Evolutionary conservation across 2,888 invertebrate genomes (phyloP), one percentile per base, ranked within the genome.

Genomic region (Metopia argyrocephala): DNA sequence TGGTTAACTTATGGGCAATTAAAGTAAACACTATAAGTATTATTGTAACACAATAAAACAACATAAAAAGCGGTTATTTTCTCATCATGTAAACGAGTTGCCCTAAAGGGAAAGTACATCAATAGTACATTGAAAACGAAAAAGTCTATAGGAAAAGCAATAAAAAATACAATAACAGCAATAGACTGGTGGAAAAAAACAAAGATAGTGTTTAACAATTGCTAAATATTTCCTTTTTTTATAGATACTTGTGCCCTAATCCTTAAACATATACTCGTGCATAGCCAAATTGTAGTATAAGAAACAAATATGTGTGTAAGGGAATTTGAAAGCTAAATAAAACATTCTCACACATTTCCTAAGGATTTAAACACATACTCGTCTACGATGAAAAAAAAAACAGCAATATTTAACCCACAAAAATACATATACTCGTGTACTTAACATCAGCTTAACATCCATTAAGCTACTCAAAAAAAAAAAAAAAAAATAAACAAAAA

Each of bases 381-480:
- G 23, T 21, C 6, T 21, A 5, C 38, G 12, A n/a, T n/a, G n/a
- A n/a, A n/a, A n/a, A n/a, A 38, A 38, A 38, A 12, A 38, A 38
- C 31, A 12, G 9, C 7, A 9, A 31, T 54, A 76, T 71, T 78
- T 82, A 82, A 84, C 84, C 82, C 83, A 83, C 83, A 80, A 83
- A 83, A 83, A 83, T 83, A 38, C 38, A 83, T 82, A n/a, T n/a
- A n/a, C n/a, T n/a, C n/a, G n/a, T n/a, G n/a, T n/a, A 82, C 76
- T 79, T 79, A 82, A 82, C 82, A 79, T 82, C 78, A 78, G 79
- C 82, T 82, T 82, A 82, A 79, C 73, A 76, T 79, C 78, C 75
- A 76, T 78, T 75, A 76, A 79, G 76, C 82, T 66, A 76, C 76
- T 79, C 79, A 76, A 79, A 69, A 57, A 70, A 20, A 76, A 38